phyloP scores from a whole-genome alignment of 2,797 vertebrate species.

The Tamandua tetradactyla region DNA sequence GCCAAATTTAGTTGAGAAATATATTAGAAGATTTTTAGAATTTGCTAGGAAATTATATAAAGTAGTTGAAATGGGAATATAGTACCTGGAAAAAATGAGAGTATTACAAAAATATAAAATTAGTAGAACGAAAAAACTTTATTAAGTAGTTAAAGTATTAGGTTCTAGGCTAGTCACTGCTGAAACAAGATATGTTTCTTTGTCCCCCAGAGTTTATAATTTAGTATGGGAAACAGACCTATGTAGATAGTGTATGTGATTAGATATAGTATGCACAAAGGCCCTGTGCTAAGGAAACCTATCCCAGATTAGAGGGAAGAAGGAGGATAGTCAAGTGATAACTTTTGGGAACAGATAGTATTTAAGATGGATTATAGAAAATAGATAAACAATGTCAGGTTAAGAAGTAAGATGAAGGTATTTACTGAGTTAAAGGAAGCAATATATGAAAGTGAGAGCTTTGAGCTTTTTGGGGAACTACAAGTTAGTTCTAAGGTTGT shows the following conservation, averaged over 20 bases:
- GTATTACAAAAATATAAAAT: slow-evolving; percentile 24
- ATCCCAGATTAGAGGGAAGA: background rate
- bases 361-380: background rate
- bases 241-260: too few species aligned
- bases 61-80: slow-evolving; percentile 35
- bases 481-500: background rate
- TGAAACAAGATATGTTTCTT: background rate
- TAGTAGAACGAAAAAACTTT: slow-evolving; percentile 26
- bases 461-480: background rate
- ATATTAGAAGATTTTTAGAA: slow-evolving; percentile 19
- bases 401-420: background rate
- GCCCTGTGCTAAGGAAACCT: too few species aligned
- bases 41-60: slow-evolving; percentile 24
- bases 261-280: background rate
- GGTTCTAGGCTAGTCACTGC: background rate
- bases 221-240: background rate
- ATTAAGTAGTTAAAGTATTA: background rate
- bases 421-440: background rate
- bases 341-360: background rate
- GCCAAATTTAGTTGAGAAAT: slow-evolving; percentile 1
- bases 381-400: background rate
- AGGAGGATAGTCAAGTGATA: background rate
- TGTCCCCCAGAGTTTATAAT: background rate
- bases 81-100: background rate
- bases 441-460: background rate